Conservation (phyloP, 2,113 vertebrate species). For the Proterorhinus semilunaris region DNA sequence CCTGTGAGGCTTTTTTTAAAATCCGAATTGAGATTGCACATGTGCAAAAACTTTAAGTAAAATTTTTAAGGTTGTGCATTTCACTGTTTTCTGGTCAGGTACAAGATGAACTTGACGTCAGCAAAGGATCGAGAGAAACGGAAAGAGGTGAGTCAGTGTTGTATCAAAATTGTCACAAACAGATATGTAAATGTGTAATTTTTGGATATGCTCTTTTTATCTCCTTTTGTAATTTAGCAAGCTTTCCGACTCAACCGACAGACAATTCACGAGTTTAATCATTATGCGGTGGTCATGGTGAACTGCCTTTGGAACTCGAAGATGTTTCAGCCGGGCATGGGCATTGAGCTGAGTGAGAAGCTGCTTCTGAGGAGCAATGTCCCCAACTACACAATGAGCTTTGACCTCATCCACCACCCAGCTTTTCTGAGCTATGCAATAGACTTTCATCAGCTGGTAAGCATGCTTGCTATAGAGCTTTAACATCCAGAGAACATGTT, state of each 20-base stretch:
- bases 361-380: constrained; percentile 73
- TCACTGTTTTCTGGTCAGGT: constrained; percentile 71
- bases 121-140: constrained; percentile 82
- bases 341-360: constrained; percentile 68
- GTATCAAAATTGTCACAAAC: too few relatives aligned
- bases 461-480: background rate
- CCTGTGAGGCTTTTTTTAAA: background rate
- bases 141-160: constrained; percentile 76
- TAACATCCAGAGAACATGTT: background rate
- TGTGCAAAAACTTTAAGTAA: too few relatives aligned
- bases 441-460: constrained; percentile 83
- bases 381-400: constrained; percentile 69
- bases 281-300: constrained; percentile 83
- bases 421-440: constrained; percentile 82
- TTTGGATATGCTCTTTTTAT: constrained; percentile 6
- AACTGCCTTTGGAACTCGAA: constrained; percentile 88
- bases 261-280: constrained; percentile 85
- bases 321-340: constrained; percentile 74
- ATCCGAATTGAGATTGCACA: too few relatives aligned
- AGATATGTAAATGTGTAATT: background rate
- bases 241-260: constrained; percentile 82
- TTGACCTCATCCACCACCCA: constrained; percentile 87
- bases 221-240: constrained; percentile 39
- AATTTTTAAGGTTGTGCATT: background rate
- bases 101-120: constrained; percentile 83